These are phyloP conservation scores for Bos indicus DNA, from an alignment of 2,113 vertebrate species.

Conservation along the genomic window DNA sequence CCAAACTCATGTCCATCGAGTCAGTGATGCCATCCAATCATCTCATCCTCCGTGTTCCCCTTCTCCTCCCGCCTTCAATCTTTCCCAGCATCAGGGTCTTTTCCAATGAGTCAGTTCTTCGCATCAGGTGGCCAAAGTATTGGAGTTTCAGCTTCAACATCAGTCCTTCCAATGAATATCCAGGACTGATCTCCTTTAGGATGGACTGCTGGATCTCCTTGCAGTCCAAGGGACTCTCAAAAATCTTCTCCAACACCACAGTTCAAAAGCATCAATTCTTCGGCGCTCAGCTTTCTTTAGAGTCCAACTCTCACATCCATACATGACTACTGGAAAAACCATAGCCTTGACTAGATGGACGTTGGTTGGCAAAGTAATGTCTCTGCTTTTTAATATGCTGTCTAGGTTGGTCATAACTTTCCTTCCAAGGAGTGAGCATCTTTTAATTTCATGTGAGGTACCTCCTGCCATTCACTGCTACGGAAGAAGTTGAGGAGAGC, in stretches of 20 bases:
- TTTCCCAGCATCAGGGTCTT: background rate
- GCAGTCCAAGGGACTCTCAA: background rate
- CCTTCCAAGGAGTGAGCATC: background rate
- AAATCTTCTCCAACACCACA: background rate
- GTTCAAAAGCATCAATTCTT: background rate
- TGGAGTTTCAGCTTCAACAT: background rate
- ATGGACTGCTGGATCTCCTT: background rate
- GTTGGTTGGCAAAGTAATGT: background rate
- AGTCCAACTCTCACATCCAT: background rate
- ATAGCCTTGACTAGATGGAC: background rate
- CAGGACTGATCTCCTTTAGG: background rate
- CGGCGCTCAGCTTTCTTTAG: background rate
- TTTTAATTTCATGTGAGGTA: background rate
- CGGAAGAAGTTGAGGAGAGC: background rate
- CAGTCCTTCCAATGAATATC: background rate
- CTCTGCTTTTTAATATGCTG: background rate
- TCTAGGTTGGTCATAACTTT: background rate
- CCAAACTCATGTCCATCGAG: background rate
- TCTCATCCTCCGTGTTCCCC: background rate
- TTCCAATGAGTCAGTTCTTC: background rate
- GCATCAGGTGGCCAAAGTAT: background rate
- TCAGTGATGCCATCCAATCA: background rate
- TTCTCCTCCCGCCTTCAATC: background rate
- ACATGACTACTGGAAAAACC: background rate
- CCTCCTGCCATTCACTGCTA: background rate